A percentile compares a stretch with the other conserved stretches of the same genome.
Evolutionary conservation across 2,888 invertebrate species (phyloP).

Genomic region (Urechis unicinctus): DNA sequence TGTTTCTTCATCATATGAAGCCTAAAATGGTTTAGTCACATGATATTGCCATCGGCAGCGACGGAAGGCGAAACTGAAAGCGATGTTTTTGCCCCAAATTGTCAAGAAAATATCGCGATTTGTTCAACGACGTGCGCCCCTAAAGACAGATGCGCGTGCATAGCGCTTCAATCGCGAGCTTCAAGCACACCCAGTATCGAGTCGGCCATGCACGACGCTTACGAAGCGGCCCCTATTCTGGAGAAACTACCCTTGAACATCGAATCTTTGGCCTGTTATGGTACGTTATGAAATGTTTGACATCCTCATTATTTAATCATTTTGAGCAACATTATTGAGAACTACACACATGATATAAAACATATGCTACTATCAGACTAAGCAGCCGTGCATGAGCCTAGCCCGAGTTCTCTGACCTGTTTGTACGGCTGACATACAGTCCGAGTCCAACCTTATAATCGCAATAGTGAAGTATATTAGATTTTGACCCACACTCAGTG

Average conservation of each 20-base stretch:
- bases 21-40: not conserved
- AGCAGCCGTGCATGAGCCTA: too few relatives aligned
- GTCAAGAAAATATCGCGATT: not conserved
- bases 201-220: slow-evolving; percentile 73
- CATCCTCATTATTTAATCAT: not conserved
- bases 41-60: too few relatives aligned
- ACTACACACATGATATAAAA: too few relatives aligned
- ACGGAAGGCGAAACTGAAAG: too few relatives aligned
- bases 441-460: too few relatives aligned
- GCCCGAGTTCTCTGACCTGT: too few relatives aligned
- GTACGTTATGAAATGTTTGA: slow-evolving; percentile 56
- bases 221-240: slow-evolving; percentile 69
- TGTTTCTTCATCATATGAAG: too few relatives aligned
- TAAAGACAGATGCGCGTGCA: not conserved
- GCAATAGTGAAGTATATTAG: too few relatives aligned
- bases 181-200: not conserved
- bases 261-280: slow-evolving; percentile 86
- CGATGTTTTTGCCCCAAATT: not conserved
- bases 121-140: not conserved
- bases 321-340: not conserved
- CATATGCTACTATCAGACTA: too few relatives aligned
- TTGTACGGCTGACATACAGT: too few relatives aligned
- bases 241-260: slow-evolving; percentile 82
- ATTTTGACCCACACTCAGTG: too few relatives aligned
- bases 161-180: not conserved